Conservation (phyloP, 2,797 vertebrate species). For the Urocyon cinereoargenteus region DNA sequence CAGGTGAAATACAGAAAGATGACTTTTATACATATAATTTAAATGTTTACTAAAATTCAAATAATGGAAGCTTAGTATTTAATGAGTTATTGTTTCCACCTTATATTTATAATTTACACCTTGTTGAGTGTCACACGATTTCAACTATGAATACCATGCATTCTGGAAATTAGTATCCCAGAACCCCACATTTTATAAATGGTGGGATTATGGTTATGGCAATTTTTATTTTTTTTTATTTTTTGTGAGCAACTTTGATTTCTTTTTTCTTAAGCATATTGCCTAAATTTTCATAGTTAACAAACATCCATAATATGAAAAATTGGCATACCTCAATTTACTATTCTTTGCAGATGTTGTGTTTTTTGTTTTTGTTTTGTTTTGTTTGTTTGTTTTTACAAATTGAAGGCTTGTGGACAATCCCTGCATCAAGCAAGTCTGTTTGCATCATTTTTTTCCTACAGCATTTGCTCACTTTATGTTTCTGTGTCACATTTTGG, state of each 20-base stretch:
- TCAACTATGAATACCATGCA: not conserved
- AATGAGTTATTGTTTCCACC: constrained; percentile 51
- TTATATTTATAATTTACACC: constrained; percentile 21
- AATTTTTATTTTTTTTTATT: not conserved
- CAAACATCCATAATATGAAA: not conserved
- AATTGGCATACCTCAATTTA: not conserved
- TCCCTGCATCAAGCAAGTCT: not conserved
- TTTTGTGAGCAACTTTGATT: not conserved
- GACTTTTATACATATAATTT: constrained; percentile 38
- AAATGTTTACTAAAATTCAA: constrained; percentile 71
- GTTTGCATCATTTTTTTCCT: not conserved
- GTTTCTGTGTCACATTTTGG: not conserved
- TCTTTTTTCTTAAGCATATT: not conserved
- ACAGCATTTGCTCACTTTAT: not conserved
- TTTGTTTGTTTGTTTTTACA: not conserved
- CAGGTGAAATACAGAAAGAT: constrained; percentile 57
- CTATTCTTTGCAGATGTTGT: not conserved
- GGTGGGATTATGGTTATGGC: not conserved
- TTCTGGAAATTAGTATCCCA: not conserved
- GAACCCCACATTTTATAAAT: not conserved
- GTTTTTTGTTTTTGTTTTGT: no score
- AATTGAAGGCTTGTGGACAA: not conserved
- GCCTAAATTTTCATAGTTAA: not conserved
- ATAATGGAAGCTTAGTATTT: constrained; percentile 41
- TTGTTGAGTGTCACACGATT: not conserved